Evolutionary conservation across 1,140 invertebrate species (phyloP).

Genomic region (Copidosoma floridanum): DNA sequence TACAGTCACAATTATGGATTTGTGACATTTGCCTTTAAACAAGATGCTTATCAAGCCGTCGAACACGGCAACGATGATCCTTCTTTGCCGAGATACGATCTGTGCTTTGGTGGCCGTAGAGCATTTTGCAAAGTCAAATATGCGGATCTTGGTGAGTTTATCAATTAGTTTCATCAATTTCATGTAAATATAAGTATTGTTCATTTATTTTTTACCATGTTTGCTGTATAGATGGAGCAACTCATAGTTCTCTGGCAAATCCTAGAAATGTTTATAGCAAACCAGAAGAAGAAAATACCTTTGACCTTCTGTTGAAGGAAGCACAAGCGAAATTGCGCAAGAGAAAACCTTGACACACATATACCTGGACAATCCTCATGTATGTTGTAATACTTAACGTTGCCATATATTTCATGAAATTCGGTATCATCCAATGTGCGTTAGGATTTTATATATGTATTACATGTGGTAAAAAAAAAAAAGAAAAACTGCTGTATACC

Average conservation of each 20-base stretch:
- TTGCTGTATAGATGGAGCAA: conserved; percentile 45
- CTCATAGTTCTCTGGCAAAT: conserved; percentile 23
- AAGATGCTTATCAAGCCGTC: conserved; percentile 79
- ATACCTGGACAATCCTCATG: no score
- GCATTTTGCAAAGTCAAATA: conserved; percentile 86
- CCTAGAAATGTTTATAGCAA: conserved; percentile 21
- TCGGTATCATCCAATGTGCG: not conserved
- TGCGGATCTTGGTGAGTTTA: conserved; percentile 76
- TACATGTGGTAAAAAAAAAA: no score
- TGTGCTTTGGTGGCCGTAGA: conserved; percentile 83
- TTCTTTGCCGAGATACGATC: conserved; percentile 71
- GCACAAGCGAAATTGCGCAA: conserved; percentile 51
- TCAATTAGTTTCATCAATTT: conserved; percentile 1
- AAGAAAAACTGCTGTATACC: not conserved
- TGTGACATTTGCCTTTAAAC: conserved; percentile 76
- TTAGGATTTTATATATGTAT: not conserved
- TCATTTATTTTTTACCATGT: conserved; percentile 26
- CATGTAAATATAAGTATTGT: no score
- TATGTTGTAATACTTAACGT: conserved; percentile 33
- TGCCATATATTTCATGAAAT: conserved; percentile 3
- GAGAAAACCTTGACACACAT: conserved; percentile 49
- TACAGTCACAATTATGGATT: conserved; percentile 83
- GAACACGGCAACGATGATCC: conserved; percentile 74
- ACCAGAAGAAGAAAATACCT: conserved; percentile 42
- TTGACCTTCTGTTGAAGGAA: conserved; percentile 51